phyloP scores from a whole-genome alignment of 2,888 invertebrate genomes.

The Phortica okadai region DNA sequence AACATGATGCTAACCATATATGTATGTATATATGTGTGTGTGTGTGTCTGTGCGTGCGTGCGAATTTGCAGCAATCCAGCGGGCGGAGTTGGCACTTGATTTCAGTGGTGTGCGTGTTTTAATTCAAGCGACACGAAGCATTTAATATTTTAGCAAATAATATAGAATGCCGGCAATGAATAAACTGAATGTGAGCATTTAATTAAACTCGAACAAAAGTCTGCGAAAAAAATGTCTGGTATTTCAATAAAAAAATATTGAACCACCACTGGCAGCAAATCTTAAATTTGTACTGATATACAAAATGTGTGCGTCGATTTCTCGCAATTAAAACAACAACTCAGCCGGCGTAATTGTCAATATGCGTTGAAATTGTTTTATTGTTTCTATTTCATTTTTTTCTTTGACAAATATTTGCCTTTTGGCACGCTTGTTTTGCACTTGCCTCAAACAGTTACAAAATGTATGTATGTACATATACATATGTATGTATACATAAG shows the following conservation, averaged over 20 bases:
- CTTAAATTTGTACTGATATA: too few species aligned
- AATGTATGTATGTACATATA: background rate
- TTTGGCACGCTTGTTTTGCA: background rate
- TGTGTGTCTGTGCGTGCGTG: constrained; percentile 28
- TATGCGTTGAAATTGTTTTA: too few species aligned
- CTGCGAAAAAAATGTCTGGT: background rate
- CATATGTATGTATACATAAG: background rate
- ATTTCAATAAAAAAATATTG: too few species aligned
- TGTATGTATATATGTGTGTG: constrained; percentile 22
- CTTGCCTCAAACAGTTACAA: background rate
- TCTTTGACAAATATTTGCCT: too few species aligned
- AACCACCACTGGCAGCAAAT: too few species aligned
- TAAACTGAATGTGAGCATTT: background rate
- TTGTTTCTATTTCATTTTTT: too few species aligned
- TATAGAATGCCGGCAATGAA: background rate
- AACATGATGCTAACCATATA: constrained; percentile 35
- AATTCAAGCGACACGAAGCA: constrained; percentile 9
- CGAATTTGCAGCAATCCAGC: background rate
- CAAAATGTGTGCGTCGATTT: too few species aligned
- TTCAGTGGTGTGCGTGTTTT: constrained; percentile 17
- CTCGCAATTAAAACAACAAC: too few species aligned
- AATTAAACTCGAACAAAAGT: background rate
- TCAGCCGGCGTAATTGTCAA: too few species aligned
- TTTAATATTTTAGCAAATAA: background rate
- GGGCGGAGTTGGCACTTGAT: constrained; percentile 9